A percentile compares a stretch with the other conserved stretches of the same genome.
Evolutionary conservation across 1,140 invertebrate species (phyloP).

Genomic region (Scaptomyza graminum): DNA sequence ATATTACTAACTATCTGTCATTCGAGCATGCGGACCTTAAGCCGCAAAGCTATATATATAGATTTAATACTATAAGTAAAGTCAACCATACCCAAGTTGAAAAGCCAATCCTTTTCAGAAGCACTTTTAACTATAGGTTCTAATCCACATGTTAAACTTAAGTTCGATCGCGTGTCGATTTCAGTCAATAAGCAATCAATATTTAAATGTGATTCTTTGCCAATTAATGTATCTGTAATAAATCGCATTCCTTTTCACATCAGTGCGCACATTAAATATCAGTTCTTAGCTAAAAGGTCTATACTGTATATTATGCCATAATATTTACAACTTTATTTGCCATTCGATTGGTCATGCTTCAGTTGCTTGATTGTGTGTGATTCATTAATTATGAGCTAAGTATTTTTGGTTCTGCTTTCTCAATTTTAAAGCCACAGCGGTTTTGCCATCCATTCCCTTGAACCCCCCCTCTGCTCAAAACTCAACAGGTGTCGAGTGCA

Average conservation of each 20-base stretch:
- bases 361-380: constrained; percentile 46
- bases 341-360: constrained; percentile 41
- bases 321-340: constrained; percentile 5
- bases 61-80: not conserved
- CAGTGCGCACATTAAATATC: not conserved
- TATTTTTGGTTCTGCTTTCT: constrained; percentile 45
- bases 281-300: too few relatives aligned
- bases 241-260: not conserved
- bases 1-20: not conserved
- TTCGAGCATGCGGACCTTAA: constrained; percentile 9
- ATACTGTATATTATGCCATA: too few relatives aligned
- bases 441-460: constrained; percentile 10
- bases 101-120: not conserved
- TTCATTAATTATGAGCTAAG: constrained; percentile 55
- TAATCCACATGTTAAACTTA: not conserved
- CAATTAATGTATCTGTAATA: too few relatives aligned
- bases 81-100: not conserved
- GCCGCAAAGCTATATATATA: constrained; percentile 23
- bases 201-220: too few relatives aligned
- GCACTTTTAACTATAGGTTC: not conserved
- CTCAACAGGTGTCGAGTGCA: constrained; percentile 25
- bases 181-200: too few relatives aligned
- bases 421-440: constrained; percentile 60
- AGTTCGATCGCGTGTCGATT: not conserved
- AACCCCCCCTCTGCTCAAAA: not conserved